phyloP scores from a whole-genome alignment of 1,140 invertebrate species.

The Aleiodes sp. region DNA sequence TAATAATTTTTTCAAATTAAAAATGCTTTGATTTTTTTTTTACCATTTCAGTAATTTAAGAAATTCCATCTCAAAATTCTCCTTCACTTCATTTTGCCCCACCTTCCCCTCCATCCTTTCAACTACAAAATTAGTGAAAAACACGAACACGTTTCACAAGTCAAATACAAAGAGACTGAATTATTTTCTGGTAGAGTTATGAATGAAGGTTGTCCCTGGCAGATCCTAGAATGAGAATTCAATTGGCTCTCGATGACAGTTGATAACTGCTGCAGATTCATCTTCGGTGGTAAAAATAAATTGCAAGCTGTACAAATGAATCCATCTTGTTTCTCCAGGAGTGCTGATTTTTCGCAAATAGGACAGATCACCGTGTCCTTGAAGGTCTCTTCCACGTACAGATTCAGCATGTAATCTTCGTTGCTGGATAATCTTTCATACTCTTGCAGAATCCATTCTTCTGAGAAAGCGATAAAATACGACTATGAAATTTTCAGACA shows the following conservation, averaged over 20 bases:
- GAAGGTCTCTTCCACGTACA: conserved; percentile 37
- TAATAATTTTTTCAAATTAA: too few species aligned
- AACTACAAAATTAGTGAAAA: conserved; percentile 27
- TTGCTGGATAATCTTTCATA: conserved; percentile 53
- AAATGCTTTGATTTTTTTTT: too few species aligned
- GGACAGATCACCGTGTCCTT: conserved; percentile 50
- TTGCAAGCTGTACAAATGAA: conserved; percentile 47
- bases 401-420: conserved; percentile 47
- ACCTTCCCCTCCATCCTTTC: too few species aligned
- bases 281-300: conserved; percentile 44
- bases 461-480: conserved; percentile 43
- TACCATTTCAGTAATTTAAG: too few species aligned
- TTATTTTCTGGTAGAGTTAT: conserved; percentile 43
- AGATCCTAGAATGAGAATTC: conserved; percentile 45
- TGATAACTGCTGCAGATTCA: conserved; percentile 41
- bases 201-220: conserved; percentile 45
- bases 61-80: too few species aligned
- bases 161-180: conserved; percentile 46
- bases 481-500: neutral
- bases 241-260: conserved; percentile 41
- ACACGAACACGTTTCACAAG: conserved; percentile 47
- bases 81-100: too few species aligned
- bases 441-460: conserved; percentile 59
- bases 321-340: conserved; percentile 39
- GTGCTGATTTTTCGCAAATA: conserved; percentile 48